Conservation (phyloP, 2,797 vertebrate species). For the Sylvilagus floridanus region DNA sequence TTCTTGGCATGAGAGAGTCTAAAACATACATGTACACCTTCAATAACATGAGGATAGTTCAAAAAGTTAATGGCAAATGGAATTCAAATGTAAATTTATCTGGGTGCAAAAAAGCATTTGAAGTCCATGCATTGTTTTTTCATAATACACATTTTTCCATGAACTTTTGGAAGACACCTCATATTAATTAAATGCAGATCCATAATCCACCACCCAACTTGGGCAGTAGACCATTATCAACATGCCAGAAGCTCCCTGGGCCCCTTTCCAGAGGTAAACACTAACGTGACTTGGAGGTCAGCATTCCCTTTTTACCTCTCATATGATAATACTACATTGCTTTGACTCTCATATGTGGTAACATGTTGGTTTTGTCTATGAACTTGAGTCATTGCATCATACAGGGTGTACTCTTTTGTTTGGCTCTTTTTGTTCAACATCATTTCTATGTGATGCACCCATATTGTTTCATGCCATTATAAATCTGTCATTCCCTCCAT, state of each 20-base stretch:
- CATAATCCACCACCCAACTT: slow-evolving; percentile 11
- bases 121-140: no score
- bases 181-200: slow-evolving; percentile 14
- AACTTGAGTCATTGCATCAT: slow-evolving; percentile 9
- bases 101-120: no score
- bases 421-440: neutral
- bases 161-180: neutral
- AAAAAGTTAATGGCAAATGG: no score
- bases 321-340: neutral
- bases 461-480: neutral
- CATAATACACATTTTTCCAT: neutral
- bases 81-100: no score
- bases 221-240: neutral
- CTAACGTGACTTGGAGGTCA: slow-evolving; percentile 18
- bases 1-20: neutral
- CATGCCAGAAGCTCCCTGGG: neutral
- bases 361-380: slow-evolving; percentile 3
- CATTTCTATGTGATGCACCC: neutral
- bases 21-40: slow-evolving; percentile 22
- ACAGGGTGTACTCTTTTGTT: slow-evolving; percentile 5
- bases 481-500: slow-evolving; percentile 5
- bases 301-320: slow-evolving; percentile 8
- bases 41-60: neutral
- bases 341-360: neutral
- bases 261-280: slow-evolving; percentile 20